Base-by-base conservation (phyloP, 2,113 vertebrate genomes). In the Zosterops borbonicus region DNA sequence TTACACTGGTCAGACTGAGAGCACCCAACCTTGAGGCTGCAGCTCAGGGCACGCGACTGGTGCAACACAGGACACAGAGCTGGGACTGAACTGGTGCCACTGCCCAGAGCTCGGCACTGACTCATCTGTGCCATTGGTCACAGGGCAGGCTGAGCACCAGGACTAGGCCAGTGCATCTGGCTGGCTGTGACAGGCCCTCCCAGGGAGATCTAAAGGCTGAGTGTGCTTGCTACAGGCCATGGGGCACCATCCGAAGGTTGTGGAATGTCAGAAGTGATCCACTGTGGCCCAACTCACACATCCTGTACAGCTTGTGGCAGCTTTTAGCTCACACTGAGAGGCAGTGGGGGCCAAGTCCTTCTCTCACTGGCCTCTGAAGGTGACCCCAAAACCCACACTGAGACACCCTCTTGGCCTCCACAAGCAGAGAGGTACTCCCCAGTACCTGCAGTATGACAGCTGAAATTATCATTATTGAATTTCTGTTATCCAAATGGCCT, bases 161-260 rank as follows among this genome's bases (percentile, higher is more conserved):
- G 11, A 49, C 0, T 0, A 60, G 44, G 46, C 12, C 17, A 25
- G 49, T 8, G 27, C 2, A 3, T 9, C 44, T n/a, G 41, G 24
- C 41, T 60, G 55, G 14, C 46, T 18, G 28, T 8, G 41, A 11
- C 3, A 0, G n/a, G 37, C 12, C 46, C 21, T 77, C 42, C 37
- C 19, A n/a, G 52, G 12, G 22, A 53, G 53, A 35, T 50, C 24
- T 39, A 22, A 81, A 64, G 24, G 9, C 63, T 33, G 65, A 17
- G 3, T 3, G 4, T 23, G 33, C 14, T 47, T 20, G 14, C 12
- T 25, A 22, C 6, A 17, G 41, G 29, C 33, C 41, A 4, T 0
- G 6, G 23, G 20, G 59, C 37, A 50, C 62, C 60, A 46, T 9
- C 12, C 3, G 9, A 71, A 67, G 4, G 9, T 15, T 23, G 11